Evolutionary conservation across 2,888 invertebrate genomes (phyloP), one percentile per base, ranked within the genome.

Genomic region (Lepetodrilus schrolli): DNA sequence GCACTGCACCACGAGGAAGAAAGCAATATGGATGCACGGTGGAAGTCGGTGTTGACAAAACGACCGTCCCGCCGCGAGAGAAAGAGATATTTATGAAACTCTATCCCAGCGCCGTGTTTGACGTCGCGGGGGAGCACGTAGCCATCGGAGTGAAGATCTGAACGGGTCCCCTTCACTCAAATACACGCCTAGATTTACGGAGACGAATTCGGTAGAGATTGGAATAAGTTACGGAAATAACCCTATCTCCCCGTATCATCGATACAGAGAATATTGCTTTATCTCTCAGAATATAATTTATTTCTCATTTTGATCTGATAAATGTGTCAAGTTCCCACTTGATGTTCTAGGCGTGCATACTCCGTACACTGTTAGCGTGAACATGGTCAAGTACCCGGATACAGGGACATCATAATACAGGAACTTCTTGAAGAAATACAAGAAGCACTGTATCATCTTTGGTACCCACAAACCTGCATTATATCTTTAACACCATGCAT

Each of bases 291-390:
- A 58, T 34, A 58, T 58, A 58, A 58, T 58, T 58, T 30, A 58
- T 58, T 58, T 58, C 58, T 58, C 58, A 58, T 58, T 58, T 43
- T 58, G 30, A 58, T 58, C 58, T 58, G 58, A 58, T 58, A 58
- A 34, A 58, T 58, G 58, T 58, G 58, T 58, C 58, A 58, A 10
- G 30, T 58, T n/a, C n/a, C n/a, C n/a, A n/a, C n/a, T n/a, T n/a
- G n/a, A n/a, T n/a, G n/a, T n/a, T n/a, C n/a, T n/a, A n/a, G n/a
- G n/a, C n/a, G n/a, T n/a, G n/a, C n/a, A n/a, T n/a, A n/a, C n/a
- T n/a, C n/a, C n/a, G n/a, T n/a, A n/a, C n/a, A n/a, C n/a, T n/a
- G n/a, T n/a, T n/a, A n/a, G n/a, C n/a, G n/a, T n/a, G n/a, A n/a
- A n/a, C n/a, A n/a, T n/a, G n/a, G n/a, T n/a, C n/a, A n/a, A n/a